phyloP scores from a whole-genome alignment of 2,797 vertebrate species.

The Lagodon rhomboides region DNA sequence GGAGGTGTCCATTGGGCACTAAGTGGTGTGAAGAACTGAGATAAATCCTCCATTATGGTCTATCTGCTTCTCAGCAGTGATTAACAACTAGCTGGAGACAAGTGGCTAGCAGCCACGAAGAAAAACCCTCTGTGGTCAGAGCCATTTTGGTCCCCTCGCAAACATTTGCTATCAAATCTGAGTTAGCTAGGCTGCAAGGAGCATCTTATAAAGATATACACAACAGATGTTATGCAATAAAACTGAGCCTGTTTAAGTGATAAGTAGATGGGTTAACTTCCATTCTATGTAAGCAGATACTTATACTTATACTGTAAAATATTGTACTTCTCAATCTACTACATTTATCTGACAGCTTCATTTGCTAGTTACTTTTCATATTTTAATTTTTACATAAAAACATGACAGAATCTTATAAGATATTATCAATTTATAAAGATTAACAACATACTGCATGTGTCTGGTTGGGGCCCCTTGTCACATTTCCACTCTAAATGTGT shows the following conservation, averaged over 20 bases:
- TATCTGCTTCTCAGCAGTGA: slow-evolving; percentile 74
- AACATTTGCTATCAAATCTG: slow-evolving; percentile 35
- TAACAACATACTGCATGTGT: background rate
- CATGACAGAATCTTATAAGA: background rate
- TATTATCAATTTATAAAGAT: background rate
- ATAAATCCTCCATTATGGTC: slow-evolving; percentile 81
- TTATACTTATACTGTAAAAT: background rate
- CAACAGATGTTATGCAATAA: background rate
- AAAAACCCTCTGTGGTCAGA: slow-evolving; percentile 29
- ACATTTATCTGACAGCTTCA: background rate
- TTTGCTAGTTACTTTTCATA: background rate
- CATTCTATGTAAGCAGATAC: no score
- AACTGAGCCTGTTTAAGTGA: background rate
- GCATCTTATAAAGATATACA: slow-evolving; percentile 14
- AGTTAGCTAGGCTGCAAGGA: background rate
- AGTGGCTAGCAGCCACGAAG: slow-evolving; percentile 25
- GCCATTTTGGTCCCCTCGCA: background rate
- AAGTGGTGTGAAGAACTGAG: slow-evolving; percentile 79
- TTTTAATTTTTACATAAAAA: background rate
- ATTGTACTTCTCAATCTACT: background rate
- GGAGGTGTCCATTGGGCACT: slow-evolving; percentile 69
- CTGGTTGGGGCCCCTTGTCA: background rate
- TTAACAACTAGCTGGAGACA: slow-evolving; percentile 71
- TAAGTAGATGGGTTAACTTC: background rate
- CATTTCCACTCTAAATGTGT: background rate